These are phyloP conservation scores for Talpa occidentalis DNA, from an alignment of 2,113 vertebrate species.

Conservation along the genomic window DNA sequence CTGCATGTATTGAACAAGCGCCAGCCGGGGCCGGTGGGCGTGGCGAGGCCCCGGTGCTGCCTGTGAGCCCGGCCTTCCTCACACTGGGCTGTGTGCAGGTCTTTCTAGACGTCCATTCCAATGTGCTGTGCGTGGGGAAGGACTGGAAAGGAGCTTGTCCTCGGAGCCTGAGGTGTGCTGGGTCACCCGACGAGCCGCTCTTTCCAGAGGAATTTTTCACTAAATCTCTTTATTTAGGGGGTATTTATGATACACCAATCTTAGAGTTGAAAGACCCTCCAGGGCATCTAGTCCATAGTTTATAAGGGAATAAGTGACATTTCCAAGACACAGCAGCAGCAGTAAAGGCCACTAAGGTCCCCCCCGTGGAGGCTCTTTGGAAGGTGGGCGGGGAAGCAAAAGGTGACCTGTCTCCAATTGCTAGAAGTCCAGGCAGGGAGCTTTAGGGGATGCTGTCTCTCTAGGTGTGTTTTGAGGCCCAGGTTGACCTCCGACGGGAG, in stretches of 20 bases:
- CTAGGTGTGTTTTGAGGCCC: rapidly evolving
- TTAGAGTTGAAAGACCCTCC: neutral
- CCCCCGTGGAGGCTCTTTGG: neutral
- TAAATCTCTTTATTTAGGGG: neutral
- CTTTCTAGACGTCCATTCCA: too few species aligned
- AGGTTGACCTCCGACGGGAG: neutral
- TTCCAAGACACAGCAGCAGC: neutral
- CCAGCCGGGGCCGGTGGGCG: too few species aligned
- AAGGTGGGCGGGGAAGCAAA: neutral
- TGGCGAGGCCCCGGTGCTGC: too few species aligned
- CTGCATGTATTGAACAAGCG: too few species aligned
- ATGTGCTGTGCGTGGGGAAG: neutral
- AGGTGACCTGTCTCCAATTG: rapidly evolving
- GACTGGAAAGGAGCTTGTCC: neutral
- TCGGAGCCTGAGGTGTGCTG: neutral
- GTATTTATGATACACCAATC: neutral
- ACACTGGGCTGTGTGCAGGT: too few species aligned
- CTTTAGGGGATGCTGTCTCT: neutral
- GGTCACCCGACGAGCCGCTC: neutral
- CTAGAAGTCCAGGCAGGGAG: neutral
- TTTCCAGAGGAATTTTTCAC: neutral
- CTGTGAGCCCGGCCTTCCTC: too few species aligned
- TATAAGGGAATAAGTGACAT: neutral
- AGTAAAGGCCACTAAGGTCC: rapidly evolving
- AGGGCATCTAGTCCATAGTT: neutral